Evolutionary conservation across 2,888 invertebrate species (phyloP), one percentile per base, ranked within the genome.

Genomic region (Ennomos fuscantarius): DNA sequence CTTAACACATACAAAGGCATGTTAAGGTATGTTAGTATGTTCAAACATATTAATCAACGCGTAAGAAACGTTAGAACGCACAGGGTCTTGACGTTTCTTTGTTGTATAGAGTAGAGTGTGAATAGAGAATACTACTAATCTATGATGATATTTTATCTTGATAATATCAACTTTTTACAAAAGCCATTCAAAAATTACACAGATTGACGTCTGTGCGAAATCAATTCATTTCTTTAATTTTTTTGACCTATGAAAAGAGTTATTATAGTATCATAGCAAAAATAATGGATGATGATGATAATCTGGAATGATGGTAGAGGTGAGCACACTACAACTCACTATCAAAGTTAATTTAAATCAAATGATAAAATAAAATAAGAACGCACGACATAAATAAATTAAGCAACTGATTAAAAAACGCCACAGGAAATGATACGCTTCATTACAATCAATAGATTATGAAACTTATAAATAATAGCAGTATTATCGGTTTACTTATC

Each of bases 1-100:
- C 73, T 87, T 88, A 87, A 78, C 86, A 85, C 85, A 75, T 85
- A 72, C 80, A 74, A 40, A 46, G 8, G 11, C n/a, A 31, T 10
- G n/a, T 11, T 24, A 5, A 10, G 31, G 36, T 78, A 70, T 71
- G 79, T 86, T 79, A 83, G 81, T 76, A 80, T 84, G 69, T 74
- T 78, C 81, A 84, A 82, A 87, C 69, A 74, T 73, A 72, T 74
- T 50, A 50, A 55, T 55, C 49, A 44, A 50, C 40, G 39, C 34
- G 11, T 48, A 42, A 44, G 44, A 32, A 55, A 49, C 32, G 12
- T 39, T 35, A 12, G n/a, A 10, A 49, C 40, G 49, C 45, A 55
- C 33, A 47, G 12, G 11, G 31, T 45, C 40, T 15, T 46, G 31
- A 41, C 10, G 37, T 40, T 47, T 46, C 32, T 42, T 35, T 9